phyloP scores from a whole-genome alignment of 2,113 vertebrate genomes.

The Tragelaphus strepsiceros region DNA sequence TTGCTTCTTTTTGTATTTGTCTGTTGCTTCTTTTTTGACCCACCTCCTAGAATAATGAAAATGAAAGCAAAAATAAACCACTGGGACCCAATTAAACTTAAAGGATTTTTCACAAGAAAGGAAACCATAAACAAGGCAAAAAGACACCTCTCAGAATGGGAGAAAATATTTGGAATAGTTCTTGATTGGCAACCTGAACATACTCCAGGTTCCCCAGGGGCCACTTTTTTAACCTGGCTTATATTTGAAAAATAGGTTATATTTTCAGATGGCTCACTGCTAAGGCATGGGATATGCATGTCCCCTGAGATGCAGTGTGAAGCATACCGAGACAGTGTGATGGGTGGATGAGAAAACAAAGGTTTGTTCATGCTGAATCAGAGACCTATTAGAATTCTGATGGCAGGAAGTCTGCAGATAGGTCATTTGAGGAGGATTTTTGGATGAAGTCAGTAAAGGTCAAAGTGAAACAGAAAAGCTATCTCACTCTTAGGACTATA shows the following conservation, averaged over 20 bases:
- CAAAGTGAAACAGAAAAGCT: neutral
- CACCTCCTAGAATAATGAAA: neutral
- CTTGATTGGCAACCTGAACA: neutral
- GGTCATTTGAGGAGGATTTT: neutral
- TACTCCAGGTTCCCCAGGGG: neutral
- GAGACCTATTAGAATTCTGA: slow-evolving; percentile 48
- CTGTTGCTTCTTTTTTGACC: neutral
- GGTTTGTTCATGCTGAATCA: neutral
- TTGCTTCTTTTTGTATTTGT: neutral
- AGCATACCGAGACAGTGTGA: neutral
- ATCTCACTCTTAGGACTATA: neutral
- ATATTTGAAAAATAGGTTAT: neutral
- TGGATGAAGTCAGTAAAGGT: neutral
- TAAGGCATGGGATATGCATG: neutral
- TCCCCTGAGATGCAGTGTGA: neutral
- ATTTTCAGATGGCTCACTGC: slow-evolving; percentile 5
- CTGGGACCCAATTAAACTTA: neutral
- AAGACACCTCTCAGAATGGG: neutral
- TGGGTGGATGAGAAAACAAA: neutral
- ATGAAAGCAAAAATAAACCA: neutral
- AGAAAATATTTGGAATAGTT: neutral
- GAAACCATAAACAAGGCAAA: neutral
- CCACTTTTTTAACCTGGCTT: neutral
- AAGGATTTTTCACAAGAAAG: neutral
- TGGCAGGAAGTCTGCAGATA: slow-evolving; percentile 48